Base-by-base conservation (phyloP, 2,888 invertebrate species). In the Conchocele bisecta region DNA sequence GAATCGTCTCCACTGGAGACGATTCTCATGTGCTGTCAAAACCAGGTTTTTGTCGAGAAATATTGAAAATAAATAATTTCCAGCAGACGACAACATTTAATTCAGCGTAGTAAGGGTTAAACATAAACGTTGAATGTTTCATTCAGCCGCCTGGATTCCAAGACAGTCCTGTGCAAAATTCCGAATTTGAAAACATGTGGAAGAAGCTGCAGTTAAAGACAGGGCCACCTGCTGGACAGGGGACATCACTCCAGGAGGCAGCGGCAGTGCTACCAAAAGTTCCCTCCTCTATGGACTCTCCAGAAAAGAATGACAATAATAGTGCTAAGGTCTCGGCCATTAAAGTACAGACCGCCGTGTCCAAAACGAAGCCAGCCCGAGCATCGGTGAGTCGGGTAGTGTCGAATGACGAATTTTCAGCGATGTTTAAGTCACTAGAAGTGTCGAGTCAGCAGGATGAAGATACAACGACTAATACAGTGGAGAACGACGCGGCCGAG, bases 171-270 rank as follows among this genome's bases (percentile, higher is more conserved):
- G 35, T 41, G 24, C 44, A 22, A 15, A 81, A 75, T 50, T 66
- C 75, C 22, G 88, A 86, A 58, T 88, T 88, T 80, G 83, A 82
- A 46, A 82, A 81, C 61, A 85, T 87, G 77, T 88, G 88, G 88
- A 86, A 84, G 63, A 79, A 85, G 28, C 61, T 88, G 26, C 80
- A 85, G 61, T 61, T 59, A 20, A 26, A 11, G 50, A 39, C 63
- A 41, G 70, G 26, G 15, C 64, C 61, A 22, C 22, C 53, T 1
- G 13, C 50, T 26, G 37, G 29, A 33, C 58, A 69, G 39, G 79
- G 73, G 48, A 48, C 66, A 31, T 80, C 83, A 53, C 77, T 81
- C 37, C 67, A 75, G 50, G 67, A 79, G n/a, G 83, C 85, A 39
- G 83, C 83, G n/a, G 63, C 79, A 29, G 81, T 81, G 11, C 63